Evolutionary conservation across 2,113 vertebrate species (phyloP), one percentile per base, ranked within the genome.

Genomic region (Ranitomeya imitator): DNA sequence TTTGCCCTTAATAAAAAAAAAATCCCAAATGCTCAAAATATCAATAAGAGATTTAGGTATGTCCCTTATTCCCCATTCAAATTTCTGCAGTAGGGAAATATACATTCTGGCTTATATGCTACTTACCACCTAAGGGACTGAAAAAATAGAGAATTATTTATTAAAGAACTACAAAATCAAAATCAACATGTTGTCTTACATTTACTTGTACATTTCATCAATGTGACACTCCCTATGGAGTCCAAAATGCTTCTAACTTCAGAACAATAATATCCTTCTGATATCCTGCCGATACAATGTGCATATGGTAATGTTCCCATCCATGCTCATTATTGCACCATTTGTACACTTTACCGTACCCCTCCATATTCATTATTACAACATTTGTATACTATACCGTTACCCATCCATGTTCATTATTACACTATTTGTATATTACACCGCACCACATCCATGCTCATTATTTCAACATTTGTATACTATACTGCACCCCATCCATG

Each of bases 61-160:
- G 57, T 77, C 73, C 60, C 85, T 79, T 79, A 79, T 79, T 78
- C 85, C 85, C 76, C 85, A 67, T 79, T 86, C 60, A 86, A 85
- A 74, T 59, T 85, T 85, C 54, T 74, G 67, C 3, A 37, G 52
- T 57, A 71, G 65, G 63, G 21, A 55, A 12, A 71, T 31, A 57
- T 57, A n/a, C 52, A 85, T 57, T 26, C 21, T 63, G 83, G 81
- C 12, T 67, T 84, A 84, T 71, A 55, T 69, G 61, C 71, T 71
- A 69, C 31, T 84, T 71, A 69, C 31, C 13, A 84, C 63, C 37
- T 69, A 18, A 54, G 63, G 59, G 18, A 67, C 45, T 54, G 16
- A 15, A 83, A 13, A 83, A 67, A 52, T 67, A 55, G 2, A 54
- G 14, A 3, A 55, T 55, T 15, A 84, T 54, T 69, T 84, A 84